Percentiles rank a stretch among this genome's conserved stretches.
Evolutionary conservation across 2,113 vertebrate genomes (phyloP).

Genomic region (Scolopax mira): DNA sequence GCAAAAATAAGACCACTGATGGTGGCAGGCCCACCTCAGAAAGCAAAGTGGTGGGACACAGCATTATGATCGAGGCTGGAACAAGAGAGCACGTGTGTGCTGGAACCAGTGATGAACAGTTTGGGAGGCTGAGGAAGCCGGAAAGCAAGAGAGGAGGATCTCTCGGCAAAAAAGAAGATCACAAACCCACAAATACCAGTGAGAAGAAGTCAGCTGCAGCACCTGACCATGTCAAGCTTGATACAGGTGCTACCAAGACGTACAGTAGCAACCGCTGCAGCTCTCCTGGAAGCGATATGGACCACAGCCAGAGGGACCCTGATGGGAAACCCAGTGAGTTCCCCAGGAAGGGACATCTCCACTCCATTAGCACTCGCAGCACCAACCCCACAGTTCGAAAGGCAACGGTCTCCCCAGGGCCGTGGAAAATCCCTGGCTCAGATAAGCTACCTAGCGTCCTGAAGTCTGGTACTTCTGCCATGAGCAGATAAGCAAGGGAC

Average conservation of each 20-base stretch:
- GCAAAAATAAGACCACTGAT: conserved; percentile 77
- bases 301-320: conserved; percentile 74
- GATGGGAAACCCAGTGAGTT: conserved; percentile 73
- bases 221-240: conserved; percentile 68
- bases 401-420: conserved; percentile 91
- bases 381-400: conserved; percentile 79
- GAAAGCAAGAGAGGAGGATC: conserved; percentile 80
- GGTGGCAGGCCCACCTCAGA: conserved; percentile 84
- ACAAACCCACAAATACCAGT: conserved; percentile 65
- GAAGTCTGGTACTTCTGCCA: conserved; percentile 87
- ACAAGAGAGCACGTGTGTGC: conserved; percentile 70
- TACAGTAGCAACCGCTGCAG: conserved; percentile 67
- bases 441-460: conserved; percentile 90
- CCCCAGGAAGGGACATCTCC: conserved; percentile 77
- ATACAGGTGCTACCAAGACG: conserved; percentile 73
- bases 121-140: conserved; percentile 73
- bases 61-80: conserved; percentile 66
- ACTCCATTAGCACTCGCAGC: conserved; percentile 73
- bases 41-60: conserved; percentile 73
- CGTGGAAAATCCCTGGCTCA: conserved; percentile 95
- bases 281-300: conserved; percentile 69
- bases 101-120: conserved; percentile 64
- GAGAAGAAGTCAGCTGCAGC: conserved; percentile 73
- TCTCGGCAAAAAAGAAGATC: conserved; percentile 73
- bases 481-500: conserved; percentile 85